These are phyloP conservation scores for Lycocorax pyrrhopterus DNA, from an alignment of 2,113 vertebrate genomes.

Conservation along the genomic window DNA sequence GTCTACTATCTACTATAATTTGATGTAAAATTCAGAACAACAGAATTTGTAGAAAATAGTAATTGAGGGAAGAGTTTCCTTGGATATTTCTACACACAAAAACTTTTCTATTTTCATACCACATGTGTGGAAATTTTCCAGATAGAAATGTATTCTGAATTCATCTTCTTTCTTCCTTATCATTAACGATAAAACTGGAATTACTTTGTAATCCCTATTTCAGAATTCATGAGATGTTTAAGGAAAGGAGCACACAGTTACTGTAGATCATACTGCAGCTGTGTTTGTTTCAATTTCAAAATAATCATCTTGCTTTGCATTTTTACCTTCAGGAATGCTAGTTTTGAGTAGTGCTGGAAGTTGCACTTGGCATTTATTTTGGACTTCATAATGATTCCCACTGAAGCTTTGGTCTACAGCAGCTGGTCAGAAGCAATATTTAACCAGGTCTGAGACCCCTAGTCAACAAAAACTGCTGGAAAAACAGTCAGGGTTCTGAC, in stretches of 20 bases:
- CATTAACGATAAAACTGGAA: background rate
- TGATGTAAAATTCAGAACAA: background rate
- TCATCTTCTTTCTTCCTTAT: background rate
- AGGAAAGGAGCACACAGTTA: background rate
- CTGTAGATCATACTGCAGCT: background rate
- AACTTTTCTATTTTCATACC: background rate
- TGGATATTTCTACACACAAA: background rate
- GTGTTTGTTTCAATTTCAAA: background rate
- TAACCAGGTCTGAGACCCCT: background rate
- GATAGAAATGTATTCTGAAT: background rate
- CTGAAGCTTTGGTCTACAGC: background rate
- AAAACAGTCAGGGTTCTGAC: background rate
- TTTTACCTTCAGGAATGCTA: background rate
- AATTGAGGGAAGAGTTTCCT: background rate
- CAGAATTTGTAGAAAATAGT: background rate
- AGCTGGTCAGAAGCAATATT: background rate
- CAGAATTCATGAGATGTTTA: background rate
- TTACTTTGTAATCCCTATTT: background rate
- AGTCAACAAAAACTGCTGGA: background rate
- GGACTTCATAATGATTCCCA: background rate
- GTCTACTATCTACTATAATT: background rate
- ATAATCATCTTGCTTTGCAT: background rate
- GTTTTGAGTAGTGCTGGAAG: background rate
- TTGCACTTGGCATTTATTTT: background rate
- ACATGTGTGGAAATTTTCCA: background rate